phyloP scores from a whole-genome alignment of 2,797 vertebrate species.

The Leptodactylus fallax region DNA sequence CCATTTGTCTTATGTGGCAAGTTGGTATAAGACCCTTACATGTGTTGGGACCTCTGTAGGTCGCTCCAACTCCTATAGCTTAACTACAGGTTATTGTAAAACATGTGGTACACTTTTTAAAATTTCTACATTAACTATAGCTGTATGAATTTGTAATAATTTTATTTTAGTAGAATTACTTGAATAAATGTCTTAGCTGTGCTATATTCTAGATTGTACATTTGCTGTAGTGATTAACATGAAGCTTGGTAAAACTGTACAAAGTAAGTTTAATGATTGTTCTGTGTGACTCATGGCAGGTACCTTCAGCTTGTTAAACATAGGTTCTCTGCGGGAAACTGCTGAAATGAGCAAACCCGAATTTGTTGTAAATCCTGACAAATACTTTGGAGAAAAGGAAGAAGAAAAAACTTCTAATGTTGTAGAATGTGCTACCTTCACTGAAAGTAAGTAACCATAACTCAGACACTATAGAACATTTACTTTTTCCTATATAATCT shows the following conservation, averaged over 20 bases:
- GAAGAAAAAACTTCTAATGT: constrained; percentile 62
- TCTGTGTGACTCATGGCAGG: constrained; percentile 63
- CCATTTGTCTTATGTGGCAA: too few species aligned
- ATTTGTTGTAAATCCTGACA: constrained; percentile 73
- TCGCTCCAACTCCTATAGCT: too few species aligned
- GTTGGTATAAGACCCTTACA: too few species aligned
- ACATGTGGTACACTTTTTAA: too few species aligned
- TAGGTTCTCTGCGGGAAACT: constrained; percentile 68
- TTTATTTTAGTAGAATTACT: not conserved
- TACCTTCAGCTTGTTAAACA: constrained; percentile 69
- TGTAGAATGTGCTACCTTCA: constrained; percentile 65
- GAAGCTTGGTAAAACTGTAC: constrained; percentile 11
- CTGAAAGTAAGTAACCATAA: constrained; percentile 72
- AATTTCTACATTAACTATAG: too few species aligned
- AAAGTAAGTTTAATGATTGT: not conserved
- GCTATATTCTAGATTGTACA: not conserved
- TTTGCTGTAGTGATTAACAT: constrained; percentile 14
- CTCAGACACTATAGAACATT: not conserved
- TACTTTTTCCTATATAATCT: not conserved
- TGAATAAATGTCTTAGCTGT: not conserved
- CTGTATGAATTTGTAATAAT: not conserved
- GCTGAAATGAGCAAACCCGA: constrained; percentile 67
- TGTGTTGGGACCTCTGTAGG: too few species aligned
- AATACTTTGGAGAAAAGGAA: constrained; percentile 70
- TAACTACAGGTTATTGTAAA: too few species aligned